phyloP scores from a whole-genome alignment of 2,888 invertebrate genomes.

The Drosophila nr. perissopoda region DNA sequence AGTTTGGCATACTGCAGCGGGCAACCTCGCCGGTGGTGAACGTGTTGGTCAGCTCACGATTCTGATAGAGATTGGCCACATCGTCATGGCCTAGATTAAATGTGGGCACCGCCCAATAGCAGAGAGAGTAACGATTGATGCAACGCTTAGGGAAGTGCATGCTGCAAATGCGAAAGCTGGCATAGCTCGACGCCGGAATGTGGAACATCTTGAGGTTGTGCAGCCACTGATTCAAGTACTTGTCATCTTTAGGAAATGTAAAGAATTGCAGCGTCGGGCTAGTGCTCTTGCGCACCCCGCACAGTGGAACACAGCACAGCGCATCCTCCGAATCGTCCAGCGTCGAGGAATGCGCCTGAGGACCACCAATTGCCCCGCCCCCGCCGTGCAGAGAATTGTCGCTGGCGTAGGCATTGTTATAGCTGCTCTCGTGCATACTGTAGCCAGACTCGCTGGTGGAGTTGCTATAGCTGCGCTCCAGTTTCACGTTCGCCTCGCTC shows the following conservation, averaged over 20 bases:
- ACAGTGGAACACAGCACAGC: slow-evolving; percentile 80
- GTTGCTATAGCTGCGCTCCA: slow-evolving; percentile 76
- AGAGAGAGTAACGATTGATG: slow-evolving; percentile 81
- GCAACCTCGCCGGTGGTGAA: slow-evolving; percentile 81
- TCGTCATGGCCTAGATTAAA: slow-evolving; percentile 82
- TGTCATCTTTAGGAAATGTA: slow-evolving; percentile 80
- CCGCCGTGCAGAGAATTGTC: slow-evolving; percentile 61
- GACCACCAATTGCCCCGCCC: slow-evolving; percentile 57
- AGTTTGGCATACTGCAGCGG: slow-evolving; percentile 83
- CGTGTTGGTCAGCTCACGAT: slow-evolving; percentile 81
- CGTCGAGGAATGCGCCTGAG: slow-evolving; percentile 73
- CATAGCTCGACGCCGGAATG: slow-evolving; percentile 69
- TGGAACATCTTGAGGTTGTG: slow-evolving; percentile 82
- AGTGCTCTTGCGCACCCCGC: slow-evolving; percentile 79
- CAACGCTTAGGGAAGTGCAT: slow-evolving; percentile 83
- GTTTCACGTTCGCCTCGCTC: slow-evolving; percentile 72
- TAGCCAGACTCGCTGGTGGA: slow-evolving; percentile 74
- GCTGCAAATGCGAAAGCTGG: slow-evolving; percentile 78
- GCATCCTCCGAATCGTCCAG: slow-evolving; percentile 78
- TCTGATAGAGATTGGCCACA: slow-evolving; percentile 82
- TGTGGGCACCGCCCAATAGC: slow-evolving; percentile 83
- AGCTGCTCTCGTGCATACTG: slow-evolving; percentile 61
- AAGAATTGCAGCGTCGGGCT: slow-evolving; percentile 82
- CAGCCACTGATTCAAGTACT: slow-evolving; percentile 81
- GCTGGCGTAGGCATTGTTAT: slow-evolving; percentile 64